phyloP scores from a whole-genome alignment of 2,888 invertebrate species.

The Macropis europaea region DNA sequence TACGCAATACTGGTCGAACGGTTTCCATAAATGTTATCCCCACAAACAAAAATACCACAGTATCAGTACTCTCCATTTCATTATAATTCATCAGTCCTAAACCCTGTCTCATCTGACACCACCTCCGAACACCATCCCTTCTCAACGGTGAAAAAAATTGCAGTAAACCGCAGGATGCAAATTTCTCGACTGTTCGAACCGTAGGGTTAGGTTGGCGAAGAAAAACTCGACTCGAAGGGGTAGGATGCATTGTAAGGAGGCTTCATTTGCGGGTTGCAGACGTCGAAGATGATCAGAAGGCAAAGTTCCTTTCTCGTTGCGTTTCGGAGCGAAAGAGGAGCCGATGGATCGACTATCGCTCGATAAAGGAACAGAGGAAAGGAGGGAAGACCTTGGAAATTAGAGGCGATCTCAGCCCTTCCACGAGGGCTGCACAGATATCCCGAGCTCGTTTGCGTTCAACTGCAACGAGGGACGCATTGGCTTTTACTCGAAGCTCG shows the following conservation, averaged over 20 bases:
- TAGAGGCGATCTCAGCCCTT: slow-evolving; percentile 21
- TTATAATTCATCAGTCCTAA: background rate
- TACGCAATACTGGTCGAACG: too few relatives aligned
- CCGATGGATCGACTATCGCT: background rate
- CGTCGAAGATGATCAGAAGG: slow-evolving; percentile 6
- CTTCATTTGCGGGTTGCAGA: background rate
- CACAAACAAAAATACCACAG: too few relatives aligned
- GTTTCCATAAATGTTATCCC: too few relatives aligned
- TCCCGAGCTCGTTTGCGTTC: slow-evolving; percentile 13
- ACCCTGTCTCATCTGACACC: background rate
- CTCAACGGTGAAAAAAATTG: too few relatives aligned
- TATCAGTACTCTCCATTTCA: too few relatives aligned
- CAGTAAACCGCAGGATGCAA: too few relatives aligned
- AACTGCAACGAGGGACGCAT: slow-evolving; percentile 8
- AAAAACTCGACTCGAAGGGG: background rate
- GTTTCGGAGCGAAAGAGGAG: background rate
- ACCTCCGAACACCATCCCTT: too few relatives aligned
- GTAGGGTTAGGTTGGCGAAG: too few relatives aligned
- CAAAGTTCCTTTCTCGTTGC: slow-evolving; percentile 10
- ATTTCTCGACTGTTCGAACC: background rate
- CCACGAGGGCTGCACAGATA: slow-evolving; percentile 27
- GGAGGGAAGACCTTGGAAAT: slow-evolving; percentile 28
- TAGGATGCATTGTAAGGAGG: background rate
- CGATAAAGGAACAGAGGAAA: slow-evolving; percentile 1
- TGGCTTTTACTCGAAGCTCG: background rate